Conservation (phyloP, 1,140 invertebrate genomes). For the Apocrypta bakeri region DNA sequence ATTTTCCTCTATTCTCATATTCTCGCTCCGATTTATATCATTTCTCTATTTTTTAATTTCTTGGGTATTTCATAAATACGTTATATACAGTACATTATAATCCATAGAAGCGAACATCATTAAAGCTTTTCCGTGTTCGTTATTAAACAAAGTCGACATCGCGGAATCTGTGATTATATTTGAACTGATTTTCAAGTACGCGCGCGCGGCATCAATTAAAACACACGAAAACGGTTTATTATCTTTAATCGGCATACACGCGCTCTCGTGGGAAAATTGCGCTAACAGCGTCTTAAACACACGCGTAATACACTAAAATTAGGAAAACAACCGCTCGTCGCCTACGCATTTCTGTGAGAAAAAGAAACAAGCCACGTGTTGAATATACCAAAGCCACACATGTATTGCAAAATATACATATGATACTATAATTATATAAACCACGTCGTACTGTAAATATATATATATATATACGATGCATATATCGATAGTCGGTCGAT, state of each 20-base stretch:
- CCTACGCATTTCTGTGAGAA: conserved; percentile 26
- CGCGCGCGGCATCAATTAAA: conserved; percentile 30
- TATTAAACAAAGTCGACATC: neutral
- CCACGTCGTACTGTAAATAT: no score
- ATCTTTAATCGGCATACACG: conserved; percentile 17
- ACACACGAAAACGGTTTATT: conserved; percentile 43
- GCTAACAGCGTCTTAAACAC: conserved; percentile 33
- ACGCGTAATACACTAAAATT: conserved; percentile 41
- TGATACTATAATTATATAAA: no score
- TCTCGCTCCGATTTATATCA: no score
- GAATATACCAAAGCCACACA: no score
- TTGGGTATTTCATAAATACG: no score
- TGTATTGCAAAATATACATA: no score
- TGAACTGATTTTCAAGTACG: conserved; percentile 25
- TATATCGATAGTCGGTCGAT: neutral
- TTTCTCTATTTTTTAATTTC: no score
- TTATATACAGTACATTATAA: neutral
- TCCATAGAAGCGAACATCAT: neutral
- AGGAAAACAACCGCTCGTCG: conserved; percentile 13
- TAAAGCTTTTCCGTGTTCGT: neutral
- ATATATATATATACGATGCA: no score
- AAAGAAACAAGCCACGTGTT: neutral
- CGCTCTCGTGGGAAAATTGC: conserved; percentile 40
- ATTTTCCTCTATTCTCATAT: no score
- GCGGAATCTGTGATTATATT: conserved; percentile 13